A percentile compares a stretch with the other conserved stretches of the same genome.
phyloP scores from a whole-genome alignment of 2,113 vertebrate species.

The Neofelis nebulosa region DNA sequence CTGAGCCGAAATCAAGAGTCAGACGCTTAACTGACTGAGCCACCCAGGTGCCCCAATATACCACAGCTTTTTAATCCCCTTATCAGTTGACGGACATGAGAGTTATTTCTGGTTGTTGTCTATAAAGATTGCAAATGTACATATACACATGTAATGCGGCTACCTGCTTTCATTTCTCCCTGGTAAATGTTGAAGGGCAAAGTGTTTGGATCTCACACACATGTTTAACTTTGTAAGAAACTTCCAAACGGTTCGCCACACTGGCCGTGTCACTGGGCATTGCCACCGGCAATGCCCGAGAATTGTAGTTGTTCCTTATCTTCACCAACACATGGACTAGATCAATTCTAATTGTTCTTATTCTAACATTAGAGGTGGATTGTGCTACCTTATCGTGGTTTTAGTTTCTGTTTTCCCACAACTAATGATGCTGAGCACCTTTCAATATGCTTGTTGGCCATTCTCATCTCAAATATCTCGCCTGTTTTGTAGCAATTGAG shows the following conservation, averaged over 20 bases:
- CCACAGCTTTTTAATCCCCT: neutral
- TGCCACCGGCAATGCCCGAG: neutral
- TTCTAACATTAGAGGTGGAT: too few relatives aligned
- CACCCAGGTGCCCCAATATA: too few relatives aligned
- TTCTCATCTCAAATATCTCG: neutral
- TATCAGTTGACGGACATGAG: neutral
- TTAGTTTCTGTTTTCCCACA: neutral
- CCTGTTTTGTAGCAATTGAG: neutral
- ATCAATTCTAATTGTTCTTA: neutral
- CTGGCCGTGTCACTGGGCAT: neutral
- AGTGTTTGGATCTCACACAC: neutral
- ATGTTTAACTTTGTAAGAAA: neutral
- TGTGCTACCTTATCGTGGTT: neutral
- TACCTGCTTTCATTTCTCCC: neutral
- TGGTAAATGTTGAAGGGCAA: neutral
- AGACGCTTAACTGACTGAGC: too few relatives aligned
- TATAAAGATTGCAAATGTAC: neutral
- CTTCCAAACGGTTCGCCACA: neutral
- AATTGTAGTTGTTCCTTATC: fast-evolving
- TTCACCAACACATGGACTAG: neutral
- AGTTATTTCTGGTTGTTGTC: neutral
- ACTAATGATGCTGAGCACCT: too few relatives aligned
- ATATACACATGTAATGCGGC: neutral
- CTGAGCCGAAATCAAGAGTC: too few relatives aligned
- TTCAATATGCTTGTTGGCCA: neutral